These are phyloP conservation scores for Isotomurus palustris DNA, from an alignment of 2,888 invertebrate genomes.

Conservation along the genomic window DNA sequence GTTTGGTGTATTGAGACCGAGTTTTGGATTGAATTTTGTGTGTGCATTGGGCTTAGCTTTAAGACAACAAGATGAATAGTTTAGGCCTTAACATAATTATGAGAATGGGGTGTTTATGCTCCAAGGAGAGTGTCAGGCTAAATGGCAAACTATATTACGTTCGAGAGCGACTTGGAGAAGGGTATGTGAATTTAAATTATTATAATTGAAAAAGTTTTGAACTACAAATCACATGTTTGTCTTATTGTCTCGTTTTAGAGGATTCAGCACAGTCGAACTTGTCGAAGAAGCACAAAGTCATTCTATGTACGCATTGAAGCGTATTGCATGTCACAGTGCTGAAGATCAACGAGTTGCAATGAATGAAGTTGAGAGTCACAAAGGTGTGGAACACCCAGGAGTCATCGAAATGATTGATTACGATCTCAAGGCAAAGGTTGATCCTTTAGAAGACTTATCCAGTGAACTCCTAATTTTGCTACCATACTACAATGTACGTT, in stretches of 20 bases:
- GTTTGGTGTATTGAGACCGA: no score
- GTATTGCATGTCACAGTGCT: constrained; percentile 69
- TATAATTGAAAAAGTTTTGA: neutral
- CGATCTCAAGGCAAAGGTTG: constrained; percentile 58
- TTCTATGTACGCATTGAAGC: constrained; percentile 69
- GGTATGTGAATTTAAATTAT: constrained; percentile 48
- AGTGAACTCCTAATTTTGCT: constrained; percentile 69
- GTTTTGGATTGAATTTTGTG: no score
- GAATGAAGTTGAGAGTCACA: constrained; percentile 69
- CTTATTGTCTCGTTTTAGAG: constrained; percentile 55
- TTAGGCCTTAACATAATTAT: constrained; percentile 65
- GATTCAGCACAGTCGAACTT: constrained; percentile 74
- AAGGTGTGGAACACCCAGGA: constrained; percentile 65
- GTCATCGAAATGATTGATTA: constrained; percentile 69
- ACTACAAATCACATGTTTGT: neutral
- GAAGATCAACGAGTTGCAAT: constrained; percentile 62
- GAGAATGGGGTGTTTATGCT: constrained; percentile 71
- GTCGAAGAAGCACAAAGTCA: constrained; percentile 64
- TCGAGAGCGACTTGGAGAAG: constrained; percentile 54
- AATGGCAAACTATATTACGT: constrained; percentile 67
- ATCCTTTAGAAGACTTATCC: constrained; percentile 63
- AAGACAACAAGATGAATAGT: constrained; percentile 65
- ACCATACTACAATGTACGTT: constrained; percentile 64
- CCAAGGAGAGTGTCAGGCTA: constrained; percentile 64
- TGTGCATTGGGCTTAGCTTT: no score